Percentiles rank a stretch among this genome's conserved stretches.
Conservation (phyloP, 2,797 vertebrate genomes). For the Mastacembelus armatus region DNA sequence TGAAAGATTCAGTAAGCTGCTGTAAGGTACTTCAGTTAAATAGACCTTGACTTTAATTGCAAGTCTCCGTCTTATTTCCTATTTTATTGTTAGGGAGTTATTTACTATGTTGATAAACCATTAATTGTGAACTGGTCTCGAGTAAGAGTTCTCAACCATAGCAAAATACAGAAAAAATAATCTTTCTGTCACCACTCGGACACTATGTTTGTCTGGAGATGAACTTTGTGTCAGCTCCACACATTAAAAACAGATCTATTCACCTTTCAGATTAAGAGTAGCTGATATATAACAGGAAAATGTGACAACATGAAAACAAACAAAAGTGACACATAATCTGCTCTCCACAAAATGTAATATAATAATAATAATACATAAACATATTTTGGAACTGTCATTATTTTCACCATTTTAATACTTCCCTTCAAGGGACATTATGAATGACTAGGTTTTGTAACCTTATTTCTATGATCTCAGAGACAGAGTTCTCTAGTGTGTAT, state of each 20-base stretch:
- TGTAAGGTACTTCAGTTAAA: constrained; percentile 50
- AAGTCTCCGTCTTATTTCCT: constrained; percentile 50
- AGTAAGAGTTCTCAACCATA: constrained; percentile 41
- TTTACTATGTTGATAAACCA: constrained; percentile 61
- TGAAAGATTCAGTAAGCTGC: constrained; percentile 19
- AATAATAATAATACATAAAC: constrained; percentile 10
- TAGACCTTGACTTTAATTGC: constrained; percentile 73
- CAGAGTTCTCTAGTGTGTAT: background rate
- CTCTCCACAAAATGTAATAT: background rate
- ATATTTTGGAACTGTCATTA: background rate
- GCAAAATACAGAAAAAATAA: constrained; percentile 45
- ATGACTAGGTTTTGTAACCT: background rate
- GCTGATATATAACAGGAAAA: constrained; percentile 12
- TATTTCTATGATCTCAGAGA: background rate
- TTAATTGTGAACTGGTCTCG: constrained; percentile 32
- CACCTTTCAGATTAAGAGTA: background rate
- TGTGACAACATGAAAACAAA: constrained; percentile 32
- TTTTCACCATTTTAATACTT: constrained; percentile 14
- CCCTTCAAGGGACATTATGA: background rate
- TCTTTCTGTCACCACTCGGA: constrained; percentile 24
- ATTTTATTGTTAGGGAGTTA: constrained; percentile 66
- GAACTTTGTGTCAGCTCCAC: constrained; percentile 35
- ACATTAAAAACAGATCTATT: constrained; percentile 27
- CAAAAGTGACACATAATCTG: constrained; percentile 27
- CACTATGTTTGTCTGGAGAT: constrained; percentile 36